A percentile compares a stretch with the other conserved stretches of the same genome.
These are phyloP conservation scores for Hydriomena furcata DNA, from an alignment of 2,888 invertebrate genomes.

Conservation along the genomic window DNA sequence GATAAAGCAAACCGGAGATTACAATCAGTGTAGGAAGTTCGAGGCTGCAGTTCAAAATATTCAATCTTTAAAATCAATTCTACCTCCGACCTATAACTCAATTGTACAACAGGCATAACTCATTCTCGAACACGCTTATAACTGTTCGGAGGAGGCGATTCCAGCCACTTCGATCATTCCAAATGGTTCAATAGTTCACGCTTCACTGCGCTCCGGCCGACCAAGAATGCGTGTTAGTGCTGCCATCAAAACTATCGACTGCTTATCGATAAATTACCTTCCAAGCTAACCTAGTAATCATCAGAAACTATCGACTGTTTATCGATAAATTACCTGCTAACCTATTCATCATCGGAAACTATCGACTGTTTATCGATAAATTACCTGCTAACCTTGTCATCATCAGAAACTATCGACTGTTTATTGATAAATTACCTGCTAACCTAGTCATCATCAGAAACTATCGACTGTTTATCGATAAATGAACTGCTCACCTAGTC, in stretches of 20 bases:
- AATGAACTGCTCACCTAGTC: too few species aligned
- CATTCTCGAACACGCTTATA: constrained; percentile 32
- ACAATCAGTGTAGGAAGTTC: too few species aligned
- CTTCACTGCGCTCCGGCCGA: constrained; percentile 37
- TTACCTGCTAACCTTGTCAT: too few species aligned
- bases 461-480: constrained; percentile 31
- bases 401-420: constrained; percentile 33
- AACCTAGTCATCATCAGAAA: too few species aligned
- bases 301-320: constrained; percentile 34
- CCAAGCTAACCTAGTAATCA: too few species aligned
- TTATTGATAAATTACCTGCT: constrained; percentile 12
- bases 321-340: not conserved
- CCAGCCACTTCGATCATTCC: constrained; percentile 39
- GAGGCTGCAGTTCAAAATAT: not conserved
- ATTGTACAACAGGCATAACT: constrained; percentile 27
- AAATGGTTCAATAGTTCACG: constrained; percentile 49
- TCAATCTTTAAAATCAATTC: constrained; percentile 13
- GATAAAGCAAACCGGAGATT: too few species aligned
- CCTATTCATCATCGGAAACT: too few species aligned
- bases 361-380: constrained; percentile 29
- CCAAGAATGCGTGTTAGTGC: constrained; percentile 38
- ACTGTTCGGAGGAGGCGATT: constrained; percentile 20
- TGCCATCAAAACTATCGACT: constrained; percentile 31
- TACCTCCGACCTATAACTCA: constrained; percentile 26
- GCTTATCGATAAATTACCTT: constrained; percentile 19